A percentile compares a stretch with the other conserved stretches of the same genome.
Evolutionary conservation across 35 echinoderm and acorn worm genomes (phyloP).

Genomic region (Antedon bifida): DNA sequence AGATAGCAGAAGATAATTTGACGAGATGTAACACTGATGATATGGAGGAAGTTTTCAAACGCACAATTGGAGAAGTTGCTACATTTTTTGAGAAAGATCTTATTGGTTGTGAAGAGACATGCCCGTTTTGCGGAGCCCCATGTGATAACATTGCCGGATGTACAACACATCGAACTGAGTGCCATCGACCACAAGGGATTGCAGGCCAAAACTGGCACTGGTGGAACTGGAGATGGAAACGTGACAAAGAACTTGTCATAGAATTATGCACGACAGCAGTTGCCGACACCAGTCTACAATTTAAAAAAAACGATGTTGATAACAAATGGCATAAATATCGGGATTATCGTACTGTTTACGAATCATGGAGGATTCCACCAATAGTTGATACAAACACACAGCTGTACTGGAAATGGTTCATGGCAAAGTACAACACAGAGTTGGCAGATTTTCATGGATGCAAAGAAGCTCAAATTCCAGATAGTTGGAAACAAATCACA

Average conservation of each 20-base stretch:
- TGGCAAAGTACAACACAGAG: not conserved
- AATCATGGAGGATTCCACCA: not conserved
- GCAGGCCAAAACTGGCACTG: not conserved
- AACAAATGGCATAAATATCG: not conserved
- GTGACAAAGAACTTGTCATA: not conserved
- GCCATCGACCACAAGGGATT: slow-evolving; percentile 13
- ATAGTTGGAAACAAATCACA: not conserved
- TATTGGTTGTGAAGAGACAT: slow-evolving; percentile 5
- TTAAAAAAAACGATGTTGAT: not conserved
- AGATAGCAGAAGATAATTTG: not conserved
- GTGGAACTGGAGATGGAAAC: not conserved
- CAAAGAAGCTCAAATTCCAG: not conserved
- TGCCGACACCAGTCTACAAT: not conserved
- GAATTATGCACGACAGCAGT: not conserved
- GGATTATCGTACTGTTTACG: not conserved
- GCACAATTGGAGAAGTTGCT: not conserved
- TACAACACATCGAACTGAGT: not conserved
- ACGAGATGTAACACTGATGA: slow-evolving; percentile 9
- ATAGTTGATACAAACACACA: not conserved
- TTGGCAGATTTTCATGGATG: not conserved
- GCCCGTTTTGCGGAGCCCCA: slow-evolving; percentile 28
- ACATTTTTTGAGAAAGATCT: not conserved
- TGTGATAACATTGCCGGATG: slow-evolving; percentile 11
- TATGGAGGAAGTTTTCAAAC: slow-evolving; percentile 6
- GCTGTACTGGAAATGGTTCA: slow-evolving; percentile 32